These are phyloP conservation scores for Zosterops japonicus DNA, from an alignment of 2,113 vertebrate genomes.

Conservation along the genomic window DNA sequence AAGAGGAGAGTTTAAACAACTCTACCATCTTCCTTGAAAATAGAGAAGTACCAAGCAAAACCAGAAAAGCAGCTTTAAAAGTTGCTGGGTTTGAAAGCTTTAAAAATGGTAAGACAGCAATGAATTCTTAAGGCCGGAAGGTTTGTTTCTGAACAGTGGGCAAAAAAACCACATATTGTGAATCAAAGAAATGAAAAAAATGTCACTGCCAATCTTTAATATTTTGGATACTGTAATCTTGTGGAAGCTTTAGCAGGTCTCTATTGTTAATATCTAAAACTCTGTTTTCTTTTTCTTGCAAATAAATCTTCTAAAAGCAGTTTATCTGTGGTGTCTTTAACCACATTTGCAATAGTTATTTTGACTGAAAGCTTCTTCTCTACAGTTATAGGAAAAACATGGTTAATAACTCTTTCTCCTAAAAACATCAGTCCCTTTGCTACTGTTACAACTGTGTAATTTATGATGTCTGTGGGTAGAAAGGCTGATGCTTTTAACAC, in stretches of 20 bases:
- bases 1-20: neutral
- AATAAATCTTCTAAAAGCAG: neutral
- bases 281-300: neutral
- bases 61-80: neutral
- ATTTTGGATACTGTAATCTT: neutral
- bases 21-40: neutral
- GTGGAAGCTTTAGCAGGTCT: neutral
- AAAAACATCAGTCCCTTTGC: neutral
- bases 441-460: neutral
- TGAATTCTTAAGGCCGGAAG: neutral
- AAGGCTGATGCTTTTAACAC: neutral
- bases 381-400: neutral
- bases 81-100: neutral
- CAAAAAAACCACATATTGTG: neutral
- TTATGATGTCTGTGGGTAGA: neutral
- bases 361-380: neutral
- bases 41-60: neutral
- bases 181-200: neutral
- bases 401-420: neutral
- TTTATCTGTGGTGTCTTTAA: neutral
- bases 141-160: neutral
- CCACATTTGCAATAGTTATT: neutral
- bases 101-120: neutral
- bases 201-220: neutral
- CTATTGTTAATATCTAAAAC: neutral